These are phyloP conservation scores for Columbina picui DNA, from an alignment of 2,113 vertebrate genomes.

Conservation along the genomic window DNA sequence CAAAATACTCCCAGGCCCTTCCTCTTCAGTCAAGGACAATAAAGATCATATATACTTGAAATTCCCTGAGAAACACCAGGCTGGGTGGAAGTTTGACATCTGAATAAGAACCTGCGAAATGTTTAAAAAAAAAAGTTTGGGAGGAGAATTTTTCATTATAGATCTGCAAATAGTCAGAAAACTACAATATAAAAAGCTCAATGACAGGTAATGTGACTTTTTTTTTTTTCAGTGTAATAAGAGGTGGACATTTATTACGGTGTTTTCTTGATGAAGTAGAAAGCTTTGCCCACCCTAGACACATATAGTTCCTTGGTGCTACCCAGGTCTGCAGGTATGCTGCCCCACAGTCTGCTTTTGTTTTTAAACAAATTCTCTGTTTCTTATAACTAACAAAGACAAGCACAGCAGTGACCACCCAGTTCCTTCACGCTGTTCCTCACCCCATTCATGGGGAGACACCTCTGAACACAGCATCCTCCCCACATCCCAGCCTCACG, in stretches of 20 bases:
- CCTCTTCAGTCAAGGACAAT: not conserved
- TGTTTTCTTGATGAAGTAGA: not conserved
- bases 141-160: not conserved
- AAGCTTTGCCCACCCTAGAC: not conserved
- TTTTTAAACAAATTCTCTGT: not conserved
- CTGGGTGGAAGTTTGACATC: not conserved
- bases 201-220: not conserved
- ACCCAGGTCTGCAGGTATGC: not conserved
- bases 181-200: not conserved
- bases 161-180: not conserved
- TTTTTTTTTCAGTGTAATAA: not conserved
- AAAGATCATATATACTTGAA: not conserved
- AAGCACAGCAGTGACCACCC: not conserved
- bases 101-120: not conserved
- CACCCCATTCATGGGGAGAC: not conserved
- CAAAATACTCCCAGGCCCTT: not conserved
- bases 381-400: not conserved
- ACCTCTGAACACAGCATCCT: rapidly evolving
- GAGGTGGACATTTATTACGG: not conserved
- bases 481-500: not conserved
- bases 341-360: not conserved
- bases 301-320: not conserved
- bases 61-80: not conserved
- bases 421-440: rapidly evolving
- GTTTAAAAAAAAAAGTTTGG: not conserved